A percentile compares a stretch with the other conserved stretches of the same genome.
phyloP scores from a whole-genome alignment of 2,113 vertebrate species.

The Chauna torquata region DNA sequence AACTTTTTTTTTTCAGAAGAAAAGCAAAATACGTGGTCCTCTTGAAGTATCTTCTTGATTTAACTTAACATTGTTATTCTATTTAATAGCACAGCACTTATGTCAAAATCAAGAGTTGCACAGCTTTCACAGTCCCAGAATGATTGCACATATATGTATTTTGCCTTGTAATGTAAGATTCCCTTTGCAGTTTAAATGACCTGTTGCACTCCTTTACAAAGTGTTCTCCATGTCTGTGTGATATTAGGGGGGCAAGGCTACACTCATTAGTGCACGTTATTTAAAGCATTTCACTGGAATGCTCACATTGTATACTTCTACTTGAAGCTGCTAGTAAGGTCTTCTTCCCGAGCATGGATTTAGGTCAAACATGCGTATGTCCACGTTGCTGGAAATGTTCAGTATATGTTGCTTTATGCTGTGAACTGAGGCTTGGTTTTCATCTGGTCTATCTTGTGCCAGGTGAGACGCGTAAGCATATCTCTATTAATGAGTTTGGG shows the following conservation, averaged over 20 bases:
- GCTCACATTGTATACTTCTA: not conserved
- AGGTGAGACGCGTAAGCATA: not conserved
- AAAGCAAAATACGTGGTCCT: not conserved
- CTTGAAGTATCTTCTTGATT: not conserved
- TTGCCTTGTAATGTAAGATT: not conserved
- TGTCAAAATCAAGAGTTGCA: not conserved
- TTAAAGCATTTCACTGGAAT: not conserved
- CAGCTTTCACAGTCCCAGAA: not conserved
- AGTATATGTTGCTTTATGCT: fast-evolving
- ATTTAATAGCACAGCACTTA: not conserved
- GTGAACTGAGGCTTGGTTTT: not conserved
- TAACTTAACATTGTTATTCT: not conserved
- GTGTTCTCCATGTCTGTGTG: not conserved
- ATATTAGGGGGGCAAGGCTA: not conserved
- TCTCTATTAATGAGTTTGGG: not conserved
- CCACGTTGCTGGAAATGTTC: not conserved
- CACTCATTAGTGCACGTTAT: not conserved
- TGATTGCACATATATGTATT: not conserved
- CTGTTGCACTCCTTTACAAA: not conserved
- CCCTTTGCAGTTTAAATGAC: not conserved
- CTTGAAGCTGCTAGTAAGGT: not conserved
- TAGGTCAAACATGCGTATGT: not conserved
- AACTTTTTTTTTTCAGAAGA: not conserved
- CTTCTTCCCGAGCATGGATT: not conserved
- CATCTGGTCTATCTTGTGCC: not conserved